A percentile compares a stretch with the other conserved stretches of the same genome.
These are phyloP conservation scores for Neomonachus schauinslandi DNA, from an alignment of 2,113 vertebrate genomes.

Conservation along the genomic window DNA sequence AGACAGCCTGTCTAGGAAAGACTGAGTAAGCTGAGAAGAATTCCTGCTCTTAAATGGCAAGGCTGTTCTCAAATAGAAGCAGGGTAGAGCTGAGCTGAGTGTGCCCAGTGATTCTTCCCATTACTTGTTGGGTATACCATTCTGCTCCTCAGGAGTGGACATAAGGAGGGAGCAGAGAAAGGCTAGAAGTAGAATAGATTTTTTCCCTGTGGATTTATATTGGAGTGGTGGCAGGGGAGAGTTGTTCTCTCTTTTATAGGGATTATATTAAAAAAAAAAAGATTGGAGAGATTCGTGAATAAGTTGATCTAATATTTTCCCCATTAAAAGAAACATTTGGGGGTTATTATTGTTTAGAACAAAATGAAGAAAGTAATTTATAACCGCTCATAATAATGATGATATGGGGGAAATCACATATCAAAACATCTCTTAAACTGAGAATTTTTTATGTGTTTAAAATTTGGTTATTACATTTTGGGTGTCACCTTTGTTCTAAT, in stretches of 20 bases:
- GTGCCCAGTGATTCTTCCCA: not conserved
- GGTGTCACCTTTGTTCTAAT: not conserved
- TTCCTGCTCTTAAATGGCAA: not conserved
- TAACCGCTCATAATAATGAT: not conserved
- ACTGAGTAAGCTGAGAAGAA: not conserved
- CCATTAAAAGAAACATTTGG: not conserved
- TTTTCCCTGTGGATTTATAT: not conserved
- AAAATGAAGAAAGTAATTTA: not conserved
- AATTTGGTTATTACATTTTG: not conserved
- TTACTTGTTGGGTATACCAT: not conserved
- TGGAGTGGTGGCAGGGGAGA: not conserved
- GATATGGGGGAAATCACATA: not conserved
- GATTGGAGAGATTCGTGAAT: not conserved
- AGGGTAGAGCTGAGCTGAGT: not conserved
- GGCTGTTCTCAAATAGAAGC: not conserved
- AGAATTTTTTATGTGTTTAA: constrained; percentile 1
- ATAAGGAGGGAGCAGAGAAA: not conserved
- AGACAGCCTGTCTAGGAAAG: not conserved
- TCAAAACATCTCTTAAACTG: not conserved
- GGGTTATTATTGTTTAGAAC: not conserved
- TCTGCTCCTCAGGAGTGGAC: not conserved
- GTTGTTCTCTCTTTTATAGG: not conserved
- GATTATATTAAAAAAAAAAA: not conserved
- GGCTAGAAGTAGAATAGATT: not conserved
- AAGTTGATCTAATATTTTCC: not conserved